Percentiles rank a stretch among this genome's conserved stretches.
Evolutionary conservation across 2,113 vertebrate species (phyloP).

Genomic region (Oreotrochilus melanogaster): DNA sequence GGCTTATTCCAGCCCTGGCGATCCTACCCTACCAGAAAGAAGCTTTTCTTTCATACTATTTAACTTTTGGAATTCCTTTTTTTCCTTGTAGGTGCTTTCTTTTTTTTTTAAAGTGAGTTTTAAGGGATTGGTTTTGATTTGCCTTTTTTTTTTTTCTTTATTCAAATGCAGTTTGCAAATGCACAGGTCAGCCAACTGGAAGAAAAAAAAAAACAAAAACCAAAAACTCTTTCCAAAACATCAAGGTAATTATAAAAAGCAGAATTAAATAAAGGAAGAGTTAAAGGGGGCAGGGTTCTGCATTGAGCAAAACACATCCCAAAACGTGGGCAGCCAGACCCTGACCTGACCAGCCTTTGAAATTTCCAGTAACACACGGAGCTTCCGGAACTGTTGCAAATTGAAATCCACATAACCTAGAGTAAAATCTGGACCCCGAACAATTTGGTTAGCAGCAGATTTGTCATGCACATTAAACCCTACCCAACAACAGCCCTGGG

Average conservation of each 20-base stretch:
- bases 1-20: constrained; percentile 18
- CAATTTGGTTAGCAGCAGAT: constrained; percentile 40
- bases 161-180: not conserved
- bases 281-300: not conserved
- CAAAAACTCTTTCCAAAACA: not conserved
- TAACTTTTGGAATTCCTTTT: constrained; percentile 6
- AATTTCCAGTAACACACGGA: not conserved
- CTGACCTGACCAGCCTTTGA: not conserved
- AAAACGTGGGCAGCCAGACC: not conserved
- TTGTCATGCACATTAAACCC: constrained; percentile 14
- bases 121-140: not conserved
- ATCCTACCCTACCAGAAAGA: not conserved
- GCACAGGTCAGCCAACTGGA: rapidly evolving
- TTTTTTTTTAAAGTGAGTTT: not conserved
- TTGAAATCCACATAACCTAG: not conserved
- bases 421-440: constrained; percentile 12
- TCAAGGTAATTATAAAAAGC: not conserved
- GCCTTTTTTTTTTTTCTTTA: not conserved
- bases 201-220: not conserved
- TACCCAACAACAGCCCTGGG: constrained; percentile 1
- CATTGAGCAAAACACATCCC: not conserved
- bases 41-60: not conserved
- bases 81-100: not conserved
- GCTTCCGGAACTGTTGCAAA: not conserved
- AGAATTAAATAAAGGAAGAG: not conserved